Evolutionary conservation across 2,797 vertebrate genomes (phyloP).

Genomic region (Poeciliopsis turneri): DNA sequence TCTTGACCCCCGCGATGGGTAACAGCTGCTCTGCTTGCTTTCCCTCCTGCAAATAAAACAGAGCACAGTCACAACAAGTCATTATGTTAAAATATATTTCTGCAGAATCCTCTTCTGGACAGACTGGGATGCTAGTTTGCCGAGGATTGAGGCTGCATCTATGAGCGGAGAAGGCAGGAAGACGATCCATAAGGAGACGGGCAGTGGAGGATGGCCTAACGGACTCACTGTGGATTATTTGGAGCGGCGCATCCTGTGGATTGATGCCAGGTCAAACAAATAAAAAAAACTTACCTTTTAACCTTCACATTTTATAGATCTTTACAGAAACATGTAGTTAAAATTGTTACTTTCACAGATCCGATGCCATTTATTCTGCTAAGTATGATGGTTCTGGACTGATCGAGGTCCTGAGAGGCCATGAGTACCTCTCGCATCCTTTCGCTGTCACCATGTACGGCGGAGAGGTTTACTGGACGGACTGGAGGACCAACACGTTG

Average conservation of each 20-base stretch:
- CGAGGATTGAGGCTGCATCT: slow-evolving; percentile 94
- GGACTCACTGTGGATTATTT: slow-evolving; percentile 96
- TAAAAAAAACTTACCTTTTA: background rate
- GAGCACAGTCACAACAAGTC: background rate
- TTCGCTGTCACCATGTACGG: slow-evolving; percentile 95
- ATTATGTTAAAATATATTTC: background rate
- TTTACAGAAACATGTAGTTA: background rate
- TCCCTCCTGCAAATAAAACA: background rate
- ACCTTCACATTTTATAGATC: background rate
- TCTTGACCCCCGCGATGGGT: slow-evolving; percentile 89
- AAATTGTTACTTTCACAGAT: slow-evolving; percentile 72
- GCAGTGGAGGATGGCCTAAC: slow-evolving; percentile 95
- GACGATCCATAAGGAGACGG: slow-evolving; percentile 96
- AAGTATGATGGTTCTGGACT: slow-evolving; percentile 91
- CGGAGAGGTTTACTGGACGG: slow-evolving; percentile 97
- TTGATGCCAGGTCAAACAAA: slow-evolving; percentile 89
- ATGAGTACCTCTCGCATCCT: slow-evolving; percentile 95
- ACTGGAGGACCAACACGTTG: slow-evolving; percentile 95
- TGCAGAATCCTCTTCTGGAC: slow-evolving; percentile 97
- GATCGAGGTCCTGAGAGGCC: slow-evolving; percentile 93
- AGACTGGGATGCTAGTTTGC: slow-evolving; percentile 97
- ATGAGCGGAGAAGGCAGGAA: slow-evolving; percentile 95
- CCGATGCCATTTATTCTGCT: slow-evolving; percentile 96
- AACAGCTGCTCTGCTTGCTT: slow-evolving; percentile 22
- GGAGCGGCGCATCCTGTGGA: slow-evolving; percentile 95